Evolutionary conservation across 2,113 vertebrate genomes (phyloP).

Genomic region (Rhodinocichla rosea): DNA sequence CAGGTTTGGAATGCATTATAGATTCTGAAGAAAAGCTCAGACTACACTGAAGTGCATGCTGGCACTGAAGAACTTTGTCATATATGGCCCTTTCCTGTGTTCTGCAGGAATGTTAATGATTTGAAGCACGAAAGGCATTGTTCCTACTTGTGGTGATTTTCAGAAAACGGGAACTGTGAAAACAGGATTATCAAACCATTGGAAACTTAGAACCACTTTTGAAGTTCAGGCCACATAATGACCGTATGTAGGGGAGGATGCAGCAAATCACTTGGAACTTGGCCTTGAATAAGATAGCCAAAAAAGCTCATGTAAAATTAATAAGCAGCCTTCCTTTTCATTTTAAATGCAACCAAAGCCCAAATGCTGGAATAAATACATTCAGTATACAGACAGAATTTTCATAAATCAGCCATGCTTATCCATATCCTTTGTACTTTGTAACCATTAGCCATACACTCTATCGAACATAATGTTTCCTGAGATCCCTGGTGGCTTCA

Average conservation of each 20-base stretch:
- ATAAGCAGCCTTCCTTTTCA: conserved; percentile 16
- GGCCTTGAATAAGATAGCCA: background rate
- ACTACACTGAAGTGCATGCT: background rate
- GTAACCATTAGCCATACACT: conserved; percentile 28
- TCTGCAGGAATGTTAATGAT: background rate
- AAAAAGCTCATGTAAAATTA: conserved; percentile 35
- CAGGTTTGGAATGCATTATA: background rate
- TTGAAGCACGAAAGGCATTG: background rate
- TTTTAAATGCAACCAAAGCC: conserved; percentile 39
- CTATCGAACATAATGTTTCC: conserved; percentile 24
- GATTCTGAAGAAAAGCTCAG: background rate
- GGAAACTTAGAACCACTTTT: background rate
- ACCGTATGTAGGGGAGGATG: background rate
- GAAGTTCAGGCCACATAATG: background rate
- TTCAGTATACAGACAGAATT: conserved; percentile 17
- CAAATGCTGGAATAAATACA: conserved; percentile 18
- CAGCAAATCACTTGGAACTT: conserved; percentile 26
- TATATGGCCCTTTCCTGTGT: background rate
- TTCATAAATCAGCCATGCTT: conserved; percentile 42
- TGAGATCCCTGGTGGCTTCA: conserved; percentile 1
- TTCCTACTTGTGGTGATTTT: background rate
- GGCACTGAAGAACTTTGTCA: background rate
- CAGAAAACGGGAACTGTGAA: background rate
- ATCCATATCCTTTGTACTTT: background rate
- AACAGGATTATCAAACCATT: background rate